Conservation (phyloP, 1,140 invertebrate genomes). For the Calephelis nemesis region DNA sequence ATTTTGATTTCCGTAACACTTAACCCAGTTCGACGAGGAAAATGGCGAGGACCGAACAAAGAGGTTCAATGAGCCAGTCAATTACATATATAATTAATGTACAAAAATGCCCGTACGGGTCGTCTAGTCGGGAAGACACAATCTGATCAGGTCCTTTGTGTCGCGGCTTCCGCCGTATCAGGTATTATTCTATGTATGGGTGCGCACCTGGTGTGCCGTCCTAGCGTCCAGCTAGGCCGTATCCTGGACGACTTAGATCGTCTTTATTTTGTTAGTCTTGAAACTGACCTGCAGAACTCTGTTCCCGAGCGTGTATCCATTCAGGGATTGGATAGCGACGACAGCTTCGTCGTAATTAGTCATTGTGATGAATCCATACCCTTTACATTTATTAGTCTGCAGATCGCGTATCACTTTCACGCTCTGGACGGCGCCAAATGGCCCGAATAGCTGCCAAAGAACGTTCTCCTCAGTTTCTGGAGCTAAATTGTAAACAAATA, state of each 20-base stretch:
- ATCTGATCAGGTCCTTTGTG: slow-evolving; percentile 45
- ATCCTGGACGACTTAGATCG: slow-evolving; percentile 83
- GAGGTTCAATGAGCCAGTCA: slow-evolving; percentile 53
- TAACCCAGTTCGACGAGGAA: slow-evolving; percentile 59
- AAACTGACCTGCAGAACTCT: slow-evolving; percentile 99
- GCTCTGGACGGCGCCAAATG: slow-evolving; percentile 98
- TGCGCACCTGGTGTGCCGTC: slow-evolving; percentile 75
- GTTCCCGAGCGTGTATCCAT: slow-evolving; percentile 98
- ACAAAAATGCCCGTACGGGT: slow-evolving; percentile 51
- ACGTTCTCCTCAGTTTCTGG: slow-evolving; percentile 99
- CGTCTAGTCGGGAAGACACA: slow-evolving; percentile 60
- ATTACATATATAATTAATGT: slow-evolving; percentile 60
- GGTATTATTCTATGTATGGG: slow-evolving; percentile 61
- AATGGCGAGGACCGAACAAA: slow-evolving; percentile 58
- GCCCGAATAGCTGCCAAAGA: slow-evolving; percentile 99
- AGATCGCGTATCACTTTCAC: slow-evolving; percentile 98
- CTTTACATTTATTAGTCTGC: slow-evolving; percentile 99
- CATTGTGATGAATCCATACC: slow-evolving; percentile 99
- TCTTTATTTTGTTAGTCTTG: slow-evolving; percentile 96
- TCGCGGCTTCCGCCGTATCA: slow-evolving; percentile 33
- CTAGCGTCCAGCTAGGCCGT: slow-evolving; percentile 71
- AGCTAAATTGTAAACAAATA: slow-evolving; percentile 99
- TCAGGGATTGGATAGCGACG: slow-evolving; percentile 97
- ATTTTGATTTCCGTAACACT: slow-evolving; percentile 71
- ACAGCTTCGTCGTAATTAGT: slow-evolving; percentile 99